These are phyloP conservation scores for Geotria australis DNA, from an alignment of 2,797 vertebrate species.

Conservation along the genomic window DNA sequence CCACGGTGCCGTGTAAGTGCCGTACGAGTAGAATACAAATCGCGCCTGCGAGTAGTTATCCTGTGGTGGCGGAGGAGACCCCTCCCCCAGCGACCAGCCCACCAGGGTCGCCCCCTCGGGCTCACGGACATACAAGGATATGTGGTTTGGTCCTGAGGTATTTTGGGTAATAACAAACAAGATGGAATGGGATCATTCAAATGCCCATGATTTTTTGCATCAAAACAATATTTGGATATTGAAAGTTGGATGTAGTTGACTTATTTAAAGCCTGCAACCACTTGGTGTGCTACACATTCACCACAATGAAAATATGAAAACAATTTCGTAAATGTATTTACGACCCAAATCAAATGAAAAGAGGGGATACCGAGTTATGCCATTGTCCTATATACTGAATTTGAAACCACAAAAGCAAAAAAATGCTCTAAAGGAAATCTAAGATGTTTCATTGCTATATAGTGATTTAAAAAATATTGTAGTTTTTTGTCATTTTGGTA, in stretches of 20 bases:
- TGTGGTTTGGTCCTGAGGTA: conserved; percentile 51
- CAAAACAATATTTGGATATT: not conserved
- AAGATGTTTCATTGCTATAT: no score
- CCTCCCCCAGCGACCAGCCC: conserved; percentile 57
- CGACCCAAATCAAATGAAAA: no score
- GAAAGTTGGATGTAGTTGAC: not conserved
- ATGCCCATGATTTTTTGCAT: not conserved
- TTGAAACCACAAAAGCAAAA: no score
- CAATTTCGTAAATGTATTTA: no score
- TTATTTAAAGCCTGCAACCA: not conserved
- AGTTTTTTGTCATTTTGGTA: no score
- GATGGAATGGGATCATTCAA: not conserved
- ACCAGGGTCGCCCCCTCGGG: conserved; percentile 23
- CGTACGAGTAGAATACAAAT: conserved; percentile 71
- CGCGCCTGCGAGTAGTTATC: conserved; percentile 39
- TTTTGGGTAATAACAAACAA: not conserved
- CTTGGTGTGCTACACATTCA: no score
- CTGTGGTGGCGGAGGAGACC: conserved; percentile 15
- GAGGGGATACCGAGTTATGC: no score
- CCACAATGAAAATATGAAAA: no score
- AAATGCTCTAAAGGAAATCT: no score
- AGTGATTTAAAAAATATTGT: no score
- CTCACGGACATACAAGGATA: conserved; percentile 52
- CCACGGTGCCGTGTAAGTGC: conserved; percentile 41
- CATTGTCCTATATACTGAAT: no score